Evolutionary conservation across 2,888 invertebrate genomes (phyloP), one percentile per base, ranked within the genome.

Genomic region (Zygaena filipendulae): DNA sequence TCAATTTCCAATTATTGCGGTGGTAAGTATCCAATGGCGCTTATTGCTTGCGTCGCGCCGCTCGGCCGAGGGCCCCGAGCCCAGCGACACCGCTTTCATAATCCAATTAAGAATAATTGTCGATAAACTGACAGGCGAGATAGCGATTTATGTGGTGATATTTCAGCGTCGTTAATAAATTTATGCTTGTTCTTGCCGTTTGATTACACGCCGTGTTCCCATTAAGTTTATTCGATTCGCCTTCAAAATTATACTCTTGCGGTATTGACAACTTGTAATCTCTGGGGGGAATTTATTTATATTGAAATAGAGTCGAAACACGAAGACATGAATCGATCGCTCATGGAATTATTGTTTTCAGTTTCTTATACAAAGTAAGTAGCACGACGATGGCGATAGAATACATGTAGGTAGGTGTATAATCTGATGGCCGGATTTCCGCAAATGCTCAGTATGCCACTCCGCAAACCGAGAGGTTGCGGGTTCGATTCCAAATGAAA

Each of bases 81-180:
- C 59, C 48, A 50, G 52, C 45, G n/a, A 48, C 53, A 61, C 58
- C 60, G 68, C 71, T 74, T 72, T 75, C 74, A 71, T 79, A 79
- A 77, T 77, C 79, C 77, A 79, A 79, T 77, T 79, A 79, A 71
- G 74, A 72, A 71, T 77, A 77, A 77, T 77, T 71, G 74, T 75
- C 77, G 75, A 70, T 75, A 74, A 77, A 75, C 68, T 74, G 77
- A 75, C 77, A 68, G 72, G 54, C 58, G 46, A 58, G 62, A 69
- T 72, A 62, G 63, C 71, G 70, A 79, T 79, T 77, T 77, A 79
- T 75, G 77, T 53, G 67, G 69, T 66, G 75, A 79, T 79, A 79
- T 79, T 77, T 79, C 66, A 75, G 64, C 57, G 68, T 75, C 61
- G 74, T 77, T 77, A 75, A 79, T 79, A 79, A 79, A 77, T 72